Percentiles rank a stretch among this genome's conserved stretches.
These are phyloP conservation scores for Athripsodes cinereus DNA, from an alignment of 2,888 invertebrate genomes.

Conservation along the genomic window DNA sequence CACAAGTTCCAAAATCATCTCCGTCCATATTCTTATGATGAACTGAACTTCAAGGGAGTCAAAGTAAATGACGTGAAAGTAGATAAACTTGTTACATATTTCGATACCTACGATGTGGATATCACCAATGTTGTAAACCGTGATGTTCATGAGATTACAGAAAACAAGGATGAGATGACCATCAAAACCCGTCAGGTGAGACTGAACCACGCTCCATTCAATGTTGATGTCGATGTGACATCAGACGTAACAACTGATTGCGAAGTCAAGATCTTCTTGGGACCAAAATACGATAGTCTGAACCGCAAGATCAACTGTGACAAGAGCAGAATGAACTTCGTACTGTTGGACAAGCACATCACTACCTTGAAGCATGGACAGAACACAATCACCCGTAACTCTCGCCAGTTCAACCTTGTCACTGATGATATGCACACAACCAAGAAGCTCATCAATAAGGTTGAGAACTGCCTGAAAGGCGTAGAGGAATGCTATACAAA, in stretches of 20 bases:
- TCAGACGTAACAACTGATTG: slow-evolving; percentile 54
- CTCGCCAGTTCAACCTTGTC: slow-evolving; percentile 58
- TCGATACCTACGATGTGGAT: slow-evolving; percentile 61
- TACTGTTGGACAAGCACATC: slow-evolving; percentile 38
- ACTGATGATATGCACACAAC: slow-evolving; percentile 53
- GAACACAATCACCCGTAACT: slow-evolving; percentile 63
- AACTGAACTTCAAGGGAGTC: slow-evolving; percentile 57
- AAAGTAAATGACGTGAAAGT: slow-evolving; percentile 57
- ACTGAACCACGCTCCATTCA: slow-evolving; percentile 60
- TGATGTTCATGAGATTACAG: slow-evolving; percentile 44
- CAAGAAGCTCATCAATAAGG: slow-evolving; percentile 33
- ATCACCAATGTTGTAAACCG: slow-evolving; percentile 55
- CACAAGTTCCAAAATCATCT: slow-evolving; percentile 55
- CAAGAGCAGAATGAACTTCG: slow-evolving; percentile 24
- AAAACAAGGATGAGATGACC: slow-evolving; percentile 43
- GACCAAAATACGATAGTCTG: slow-evolving; percentile 60
- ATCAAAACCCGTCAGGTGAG: slow-evolving; percentile 55
- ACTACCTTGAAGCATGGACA: slow-evolving; percentile 56
- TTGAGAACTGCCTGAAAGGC: slow-evolving; percentile 25
- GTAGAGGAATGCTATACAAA: slow-evolving; percentile 43
- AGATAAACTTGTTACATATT: slow-evolving; percentile 62
- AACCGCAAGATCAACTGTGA: slow-evolving; percentile 46
- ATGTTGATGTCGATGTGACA: slow-evolving; percentile 47
- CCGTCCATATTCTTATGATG: slow-evolving; percentile 56
- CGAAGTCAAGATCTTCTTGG: slow-evolving; percentile 61